These are phyloP conservation scores for Pogonomyrmex californicus DNA, from an alignment of 1,140 invertebrate species.

Conservation along the genomic window DNA sequence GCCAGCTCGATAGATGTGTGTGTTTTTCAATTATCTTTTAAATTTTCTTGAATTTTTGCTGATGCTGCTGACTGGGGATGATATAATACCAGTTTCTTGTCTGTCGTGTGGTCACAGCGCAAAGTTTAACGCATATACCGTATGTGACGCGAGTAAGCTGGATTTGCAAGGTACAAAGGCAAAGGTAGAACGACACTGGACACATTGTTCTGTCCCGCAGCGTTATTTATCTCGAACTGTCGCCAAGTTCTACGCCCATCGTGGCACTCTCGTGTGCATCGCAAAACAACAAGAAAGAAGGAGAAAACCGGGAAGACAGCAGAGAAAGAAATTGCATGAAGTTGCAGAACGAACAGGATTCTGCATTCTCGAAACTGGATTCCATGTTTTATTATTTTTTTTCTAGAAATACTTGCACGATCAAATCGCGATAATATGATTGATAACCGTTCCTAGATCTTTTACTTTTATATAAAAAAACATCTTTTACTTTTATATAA, in stretches of 20 bases:
- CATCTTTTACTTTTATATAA: no score
- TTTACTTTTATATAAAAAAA: background rate
- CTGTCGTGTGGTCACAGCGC: conserved; percentile 39
- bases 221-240: conserved; percentile 74
- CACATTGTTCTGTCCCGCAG: conserved; percentile 72
- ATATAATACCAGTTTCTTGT: conserved; percentile 40
- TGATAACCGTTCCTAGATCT: background rate
- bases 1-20: no score
- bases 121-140: conserved; percentile 74
- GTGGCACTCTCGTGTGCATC: conserved; percentile 26
- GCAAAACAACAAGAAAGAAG: background rate
- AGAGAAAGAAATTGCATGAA: conserved; percentile 57
- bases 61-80: conserved; percentile 5
- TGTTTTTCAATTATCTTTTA: background rate
- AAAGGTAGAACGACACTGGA: conserved; percentile 61
- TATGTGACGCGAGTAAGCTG: conserved; percentile 53
- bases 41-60: background rate
- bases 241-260: conserved; percentile 60
- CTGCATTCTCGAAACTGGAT: background rate
- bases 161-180: conserved; percentile 64
- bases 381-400: background rate
- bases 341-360: conserved; percentile 29
- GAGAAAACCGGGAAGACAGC: conserved; percentile 26
- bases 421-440: background rate
- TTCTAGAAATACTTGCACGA: background rate